Evolutionary conservation across 2,888 invertebrate species (phyloP), one percentile per base, ranked within the genome.

Genomic region (Zelleria hepariella): DNA sequence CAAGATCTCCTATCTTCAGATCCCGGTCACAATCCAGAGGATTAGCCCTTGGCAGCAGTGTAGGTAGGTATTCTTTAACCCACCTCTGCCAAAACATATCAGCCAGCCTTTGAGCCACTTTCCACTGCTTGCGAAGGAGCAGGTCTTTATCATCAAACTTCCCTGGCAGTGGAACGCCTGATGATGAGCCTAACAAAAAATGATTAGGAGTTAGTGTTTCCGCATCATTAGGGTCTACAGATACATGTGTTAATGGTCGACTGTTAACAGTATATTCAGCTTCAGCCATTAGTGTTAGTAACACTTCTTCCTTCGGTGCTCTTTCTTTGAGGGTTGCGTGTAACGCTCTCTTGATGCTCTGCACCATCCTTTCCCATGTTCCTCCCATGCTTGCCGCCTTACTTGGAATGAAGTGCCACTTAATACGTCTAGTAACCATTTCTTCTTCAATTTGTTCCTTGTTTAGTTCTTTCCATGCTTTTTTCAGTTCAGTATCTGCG

Each of bases 151-250:
- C 26, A n/a, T 62, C 59, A 7, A 65, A 65, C 1, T 54, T 24
- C 2, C 62, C 65, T 18, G 64, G 62, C 7, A 61, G 58, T 25
- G 60, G 60, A 15, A 48, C 56, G 7, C 62, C 62, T n/a, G 59
- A 59, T 8, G 63, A 64, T 27, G 58, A 55, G 2, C 63, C 64
- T 25, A 66, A 53, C 49, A 70, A 52, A 23, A 70, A 66, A 69
- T 42, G 68, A 32, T 72, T 71, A 0, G 68, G 68, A 0, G 70
- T 70, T n/a, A 70, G 58, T 0, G 65, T 62, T 54, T 69, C 69
- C 15, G 65, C 59, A 7, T 68, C 66, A 1, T 23, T 24, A 15
- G 57, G 57, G 5, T 57, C 47, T 3, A 47, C 54, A 23, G 54
- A 18, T 2, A 54, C 54, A 25, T 54, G 24, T 2, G 54, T 57